Evolutionary conservation across 1,140 invertebrate genomes (phyloP), one percentile per base, ranked within the genome.

Genomic region (Coptotermes formosanus): DNA sequence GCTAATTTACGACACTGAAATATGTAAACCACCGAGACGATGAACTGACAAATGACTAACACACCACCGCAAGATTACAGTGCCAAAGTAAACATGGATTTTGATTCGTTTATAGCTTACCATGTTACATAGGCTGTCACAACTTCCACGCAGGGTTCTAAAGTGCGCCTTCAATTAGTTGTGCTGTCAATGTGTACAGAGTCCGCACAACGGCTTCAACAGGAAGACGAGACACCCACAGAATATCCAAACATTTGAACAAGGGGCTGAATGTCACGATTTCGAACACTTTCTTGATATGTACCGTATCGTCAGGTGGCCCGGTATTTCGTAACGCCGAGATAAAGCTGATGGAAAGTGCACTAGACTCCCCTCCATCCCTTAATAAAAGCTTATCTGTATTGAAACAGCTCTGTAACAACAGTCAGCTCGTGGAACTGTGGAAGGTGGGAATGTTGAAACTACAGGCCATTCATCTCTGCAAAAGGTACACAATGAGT

Each of bases 311-410:
- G 16, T 16, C 19, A 55, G 9, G 0, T 21, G n/a, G 64, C 25
- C 25, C 64, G n/a, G 64, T 16, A 21, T 55, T 55, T 55, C 19
- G 52, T 55, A 55, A 55, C 0, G 52, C 52, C 19, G 52, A 55
- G 52, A 55, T 55, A 55, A 55, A 16, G 11, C 64, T 75, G 64
- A 75, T 75, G 7, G 52, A 55, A 55, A 55, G 19, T 55, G 52
- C 19, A 55, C 21, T 55, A 55, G 52, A 55, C 19, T 16, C 52
- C 64, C 64, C 7, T 16, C 64, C 64, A 7, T 6, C 25, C 64
- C 64, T 75, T 75, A 75, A 75, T 30, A 75, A 75, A n/a, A 75
- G 64, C 64, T 75, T 75, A 75, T 75, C 64, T 75, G 64, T 75
- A 75, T 75, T 75, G 64, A 75, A 75, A 75, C 64, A 75, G 52